These are phyloP conservation scores for Uria lomvia DNA, from an alignment of 2,113 vertebrate genomes.

Conservation along the genomic window DNA sequence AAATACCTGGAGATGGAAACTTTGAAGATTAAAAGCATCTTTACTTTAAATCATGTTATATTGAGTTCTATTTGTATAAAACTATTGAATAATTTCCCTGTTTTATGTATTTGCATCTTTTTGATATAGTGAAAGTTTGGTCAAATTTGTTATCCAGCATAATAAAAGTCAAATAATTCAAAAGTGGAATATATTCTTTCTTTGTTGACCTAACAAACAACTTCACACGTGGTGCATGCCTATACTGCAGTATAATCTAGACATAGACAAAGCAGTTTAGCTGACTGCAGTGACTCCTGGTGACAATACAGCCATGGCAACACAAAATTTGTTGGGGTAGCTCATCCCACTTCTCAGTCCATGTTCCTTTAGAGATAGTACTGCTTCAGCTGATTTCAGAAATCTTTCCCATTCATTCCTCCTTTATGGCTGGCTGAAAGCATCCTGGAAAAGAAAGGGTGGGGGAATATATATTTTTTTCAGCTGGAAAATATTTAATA, in stretches of 20 bases:
- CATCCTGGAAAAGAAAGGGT: neutral
- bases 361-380: neutral
- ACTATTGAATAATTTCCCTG: conserved; percentile 5
- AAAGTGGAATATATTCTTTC: neutral
- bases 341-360: neutral
- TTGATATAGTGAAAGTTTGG: neutral
- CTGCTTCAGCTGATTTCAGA: neutral
- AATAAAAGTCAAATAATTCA: conserved; percentile 26
- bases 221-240: neutral
- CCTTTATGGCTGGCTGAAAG: neutral
- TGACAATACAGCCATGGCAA: neutral
- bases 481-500: neutral
- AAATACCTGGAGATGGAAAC: conserved; percentile 7
- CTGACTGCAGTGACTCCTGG: neutral
- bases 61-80: neutral
- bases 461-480: fast-evolving
- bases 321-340: neutral
- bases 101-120: neutral
- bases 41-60: conserved; percentile 26
- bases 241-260: neutral
- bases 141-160: neutral
- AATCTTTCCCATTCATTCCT: neutral
- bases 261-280: neutral
- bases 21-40: neutral
- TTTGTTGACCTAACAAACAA: neutral